Evolutionary conservation across 2,888 invertebrate genomes (phyloP), one percentile per base, ranked within the genome.

Genomic region (Melanargia galathea): DNA sequence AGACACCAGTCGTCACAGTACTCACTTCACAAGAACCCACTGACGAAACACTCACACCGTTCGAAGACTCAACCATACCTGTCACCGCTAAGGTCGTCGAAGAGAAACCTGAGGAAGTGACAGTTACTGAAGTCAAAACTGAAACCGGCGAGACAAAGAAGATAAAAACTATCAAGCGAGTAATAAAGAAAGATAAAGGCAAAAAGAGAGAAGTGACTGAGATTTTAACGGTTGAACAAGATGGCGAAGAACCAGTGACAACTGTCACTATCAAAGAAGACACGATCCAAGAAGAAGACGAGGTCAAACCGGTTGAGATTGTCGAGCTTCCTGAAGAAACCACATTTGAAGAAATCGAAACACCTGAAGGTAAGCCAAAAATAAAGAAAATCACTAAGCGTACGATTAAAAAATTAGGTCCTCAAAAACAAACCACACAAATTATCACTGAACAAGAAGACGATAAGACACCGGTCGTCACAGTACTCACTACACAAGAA

Each of bases 1-100:
- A 46, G 13, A 22, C 20, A 22, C 46, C 46, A 0, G 22, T 22
- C 20, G 46, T 46, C 46, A 46, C 73, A 13, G 66, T 73, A 65
- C 30, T 76, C 72, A 79, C 70, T 60, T 74, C 76, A 62, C 64
- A 78, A 52, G 82, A 87, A 63, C 48, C 71, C 33, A 65, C 67
- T 22, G 71, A 76, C 0, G 77, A 78, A 26, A 68, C 73, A 38
- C 30, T 46, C 8, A 60, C 16, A 70, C 69, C 46, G 70, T 81
- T 2, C 13, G 46, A 46, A 20, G 22, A 22, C 20, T 11, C 46
- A 6, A 2, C 5, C 5, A 22, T 46, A 11, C 46, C 46, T 10
- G 54, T 45, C 2, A 30, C 3, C 7, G 58, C 52, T 3, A 46
- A 45, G 7, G 20, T 38, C 7, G 26, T 52, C 7, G 62, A 63